These are phyloP conservation scores for Cerastis leucographa DNA, from an alignment of 2,888 invertebrate genomes.

Conservation along the genomic window DNA sequence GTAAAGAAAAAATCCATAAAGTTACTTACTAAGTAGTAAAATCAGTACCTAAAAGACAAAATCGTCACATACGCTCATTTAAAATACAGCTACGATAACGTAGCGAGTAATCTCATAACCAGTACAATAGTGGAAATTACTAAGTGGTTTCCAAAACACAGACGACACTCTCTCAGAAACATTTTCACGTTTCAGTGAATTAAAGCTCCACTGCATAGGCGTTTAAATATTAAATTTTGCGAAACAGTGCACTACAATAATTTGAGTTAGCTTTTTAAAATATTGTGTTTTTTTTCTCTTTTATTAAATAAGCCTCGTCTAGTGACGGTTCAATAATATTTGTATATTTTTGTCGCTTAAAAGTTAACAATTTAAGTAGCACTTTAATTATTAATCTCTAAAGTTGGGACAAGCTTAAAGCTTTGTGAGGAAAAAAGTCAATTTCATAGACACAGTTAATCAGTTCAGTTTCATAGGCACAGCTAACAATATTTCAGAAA, in stretches of 20 bases:
- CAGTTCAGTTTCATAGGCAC: too few relatives aligned
- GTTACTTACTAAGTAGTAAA: neutral
- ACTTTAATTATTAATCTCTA: neutral
- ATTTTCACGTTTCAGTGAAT: constrained; percentile 31
- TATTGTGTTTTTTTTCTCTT: neutral
- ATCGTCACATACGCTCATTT: neutral
- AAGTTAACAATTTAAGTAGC: neutral
- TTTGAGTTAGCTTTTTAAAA: neutral
- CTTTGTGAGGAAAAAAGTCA: neutral
- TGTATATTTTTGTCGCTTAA: neutral
- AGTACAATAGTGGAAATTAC: neutral
- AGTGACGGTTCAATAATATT: neutral
- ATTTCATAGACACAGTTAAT: neutral
- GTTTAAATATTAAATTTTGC: neutral
- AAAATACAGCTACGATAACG: neutral
- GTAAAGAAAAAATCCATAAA: too few relatives aligned
- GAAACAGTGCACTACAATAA: neutral
- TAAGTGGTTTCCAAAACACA: neutral
- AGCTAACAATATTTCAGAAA: constrained; percentile 1
- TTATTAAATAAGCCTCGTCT: neutral
- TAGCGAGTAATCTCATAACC: neutral
- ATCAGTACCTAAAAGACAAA: neutral
- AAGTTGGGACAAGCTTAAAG: neutral
- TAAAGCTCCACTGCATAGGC: constrained; percentile 27
- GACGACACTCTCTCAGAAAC: neutral